These are phyloP conservation scores for Drosophila neotestacea DNA, from an alignment of 2,888 invertebrate species.

Conservation along the genomic window DNA sequence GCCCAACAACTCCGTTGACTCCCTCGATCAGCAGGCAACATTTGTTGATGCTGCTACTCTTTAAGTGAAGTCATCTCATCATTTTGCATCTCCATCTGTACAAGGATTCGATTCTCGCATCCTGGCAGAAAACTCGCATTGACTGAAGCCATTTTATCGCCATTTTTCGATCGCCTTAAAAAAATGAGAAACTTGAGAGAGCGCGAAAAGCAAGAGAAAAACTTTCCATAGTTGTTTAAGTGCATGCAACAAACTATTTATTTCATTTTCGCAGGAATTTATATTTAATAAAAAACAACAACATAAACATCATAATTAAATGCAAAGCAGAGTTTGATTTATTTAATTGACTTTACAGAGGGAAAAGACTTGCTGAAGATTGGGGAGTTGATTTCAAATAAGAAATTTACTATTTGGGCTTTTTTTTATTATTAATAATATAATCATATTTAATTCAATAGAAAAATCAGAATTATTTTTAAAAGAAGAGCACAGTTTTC, in stretches of 20 bases:
- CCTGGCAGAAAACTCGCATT: slow-evolving; percentile 39
- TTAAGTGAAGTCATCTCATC: slow-evolving; percentile 3
- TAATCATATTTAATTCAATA: no score
- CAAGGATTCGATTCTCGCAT: slow-evolving; percentile 1
- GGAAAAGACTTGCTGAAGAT: no score
- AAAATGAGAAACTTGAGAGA: slow-evolving; percentile 1
- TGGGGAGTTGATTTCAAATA: no score
- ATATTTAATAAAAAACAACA: slow-evolving; percentile 47
- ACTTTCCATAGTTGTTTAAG: slow-evolving; percentile 69
- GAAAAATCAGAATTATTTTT: no score
- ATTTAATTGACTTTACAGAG: no score
- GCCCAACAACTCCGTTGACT: slow-evolving; percentile 22
- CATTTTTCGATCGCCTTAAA: slow-evolving; percentile 52
- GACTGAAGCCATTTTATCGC: slow-evolving; percentile 77
- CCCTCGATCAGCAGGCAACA: slow-evolving; percentile 26
- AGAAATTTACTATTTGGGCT: no score
- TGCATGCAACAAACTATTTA: slow-evolving; percentile 77
- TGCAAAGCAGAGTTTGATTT: background rate
- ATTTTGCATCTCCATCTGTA: slow-evolving; percentile 31
- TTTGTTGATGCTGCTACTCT: slow-evolving; percentile 11
- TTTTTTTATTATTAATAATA: no score
- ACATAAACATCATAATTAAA: slow-evolving; percentile 5
- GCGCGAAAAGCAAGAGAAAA: slow-evolving; percentile 34
- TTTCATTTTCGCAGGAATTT: slow-evolving; percentile 78
- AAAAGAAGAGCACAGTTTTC: no score